Conservation (phyloP, 1,140 invertebrate genomes). For the Drosophila nigromelanica region DNA sequence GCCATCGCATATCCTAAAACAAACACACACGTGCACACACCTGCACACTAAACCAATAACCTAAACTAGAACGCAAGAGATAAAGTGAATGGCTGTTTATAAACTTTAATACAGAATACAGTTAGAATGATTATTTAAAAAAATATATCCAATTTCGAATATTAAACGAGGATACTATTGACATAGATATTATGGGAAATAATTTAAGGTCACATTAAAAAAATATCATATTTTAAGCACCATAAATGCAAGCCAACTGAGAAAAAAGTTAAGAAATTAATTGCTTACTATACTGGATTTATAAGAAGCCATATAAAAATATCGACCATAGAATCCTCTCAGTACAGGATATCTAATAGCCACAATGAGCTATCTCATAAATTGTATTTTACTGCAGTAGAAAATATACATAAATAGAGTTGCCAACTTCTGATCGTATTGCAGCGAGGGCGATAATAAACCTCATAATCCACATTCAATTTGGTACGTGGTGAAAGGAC, state of each 20-base stretch:
- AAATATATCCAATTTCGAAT: no score
- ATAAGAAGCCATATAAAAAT: no score
- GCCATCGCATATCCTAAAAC: constrained; percentile 15
- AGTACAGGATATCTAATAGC: constrained; percentile 7
- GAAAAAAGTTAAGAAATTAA: no score
- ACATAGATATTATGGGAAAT: background rate
- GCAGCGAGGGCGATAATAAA: constrained; percentile 9
- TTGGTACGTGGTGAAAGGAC: constrained; percentile 23
- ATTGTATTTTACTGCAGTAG: background rate
- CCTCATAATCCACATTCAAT: constrained; percentile 18
- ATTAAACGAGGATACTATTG: background rate
- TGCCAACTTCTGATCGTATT: constrained; percentile 59
- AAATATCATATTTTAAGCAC: no score
- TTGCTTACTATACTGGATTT: no score
- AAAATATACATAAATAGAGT: constrained; percentile 52
- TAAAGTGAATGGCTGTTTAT: background rate
- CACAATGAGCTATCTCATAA: background rate
- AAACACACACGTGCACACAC: constrained; percentile 15
- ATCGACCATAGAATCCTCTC: no score
- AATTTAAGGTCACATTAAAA: no score
- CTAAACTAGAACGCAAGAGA: constrained; percentile 25
- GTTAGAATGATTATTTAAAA: background rate
- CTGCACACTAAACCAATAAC: constrained; percentile 37
- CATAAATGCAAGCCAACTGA: no score
- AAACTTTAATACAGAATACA: constrained; percentile 4